A percentile compares a stretch with the other conserved stretches of the same genome.
These are phyloP conservation scores for Apamea sordens DNA, from an alignment of 2,888 invertebrate genomes.

Conservation along the genomic window DNA sequence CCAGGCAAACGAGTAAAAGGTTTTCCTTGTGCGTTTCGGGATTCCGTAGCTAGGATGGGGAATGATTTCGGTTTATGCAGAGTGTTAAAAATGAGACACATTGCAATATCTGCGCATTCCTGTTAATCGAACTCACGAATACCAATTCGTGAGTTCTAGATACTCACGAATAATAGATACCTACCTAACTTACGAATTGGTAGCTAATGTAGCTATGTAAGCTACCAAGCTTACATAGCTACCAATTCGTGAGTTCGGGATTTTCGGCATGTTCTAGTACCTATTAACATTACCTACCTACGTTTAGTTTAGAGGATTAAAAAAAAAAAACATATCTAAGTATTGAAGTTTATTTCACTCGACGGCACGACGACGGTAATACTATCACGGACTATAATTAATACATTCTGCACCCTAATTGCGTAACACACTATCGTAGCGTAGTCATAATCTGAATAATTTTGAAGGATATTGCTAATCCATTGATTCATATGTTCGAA, in stretches of 20 bases:
- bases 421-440: neutral
- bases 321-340: neutral
- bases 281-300: too few species aligned
- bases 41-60: neutral
- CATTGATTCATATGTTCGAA: neutral
- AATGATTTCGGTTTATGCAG: neutral
- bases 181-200: too few species aligned
- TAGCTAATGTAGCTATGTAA: too few species aligned
- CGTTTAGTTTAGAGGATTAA: too few species aligned
- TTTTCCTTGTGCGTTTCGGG: neutral
- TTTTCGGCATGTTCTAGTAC: neutral
- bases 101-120: neutral
- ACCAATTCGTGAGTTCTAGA: too few species aligned
- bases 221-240: too few species aligned
- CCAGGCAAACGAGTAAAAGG: neutral
- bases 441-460: neutral
- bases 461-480: neutral
- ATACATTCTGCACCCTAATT: neutral
- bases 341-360: conserved; percentile 22
- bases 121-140: neutral
- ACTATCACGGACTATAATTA: neutral
- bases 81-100: neutral
- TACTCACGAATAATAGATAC: too few species aligned
- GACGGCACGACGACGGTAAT: neutral
- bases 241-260: neutral